Evolutionary conservation across 1,140 invertebrate genomes (phyloP).

Genomic region (Acromyrmex charruanus): DNA sequence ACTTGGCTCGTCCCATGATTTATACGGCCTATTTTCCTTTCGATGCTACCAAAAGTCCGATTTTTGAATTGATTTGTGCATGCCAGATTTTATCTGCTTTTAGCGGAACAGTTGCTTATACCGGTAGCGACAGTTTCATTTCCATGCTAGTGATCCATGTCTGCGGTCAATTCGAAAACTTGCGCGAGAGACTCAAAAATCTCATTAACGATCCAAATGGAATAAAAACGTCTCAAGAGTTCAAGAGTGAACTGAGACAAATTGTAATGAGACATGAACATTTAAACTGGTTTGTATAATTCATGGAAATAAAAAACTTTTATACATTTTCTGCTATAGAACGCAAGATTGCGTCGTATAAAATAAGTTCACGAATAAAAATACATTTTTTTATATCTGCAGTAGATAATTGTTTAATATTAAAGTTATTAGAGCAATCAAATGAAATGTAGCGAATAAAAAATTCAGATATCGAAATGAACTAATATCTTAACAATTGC

Average conservation of each 20-base stretch:
- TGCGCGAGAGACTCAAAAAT: constrained; percentile 38
- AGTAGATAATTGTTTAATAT: not conserved
- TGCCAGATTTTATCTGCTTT: constrained; percentile 65
- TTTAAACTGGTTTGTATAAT: constrained; percentile 67
- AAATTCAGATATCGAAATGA: too few species aligned
- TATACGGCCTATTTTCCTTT: constrained; percentile 73
- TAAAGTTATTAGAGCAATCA: not conserved
- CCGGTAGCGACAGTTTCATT: constrained; percentile 69
- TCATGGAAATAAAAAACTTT: not conserved
- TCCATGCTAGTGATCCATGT: constrained; percentile 72
- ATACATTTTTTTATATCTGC: not conserved
- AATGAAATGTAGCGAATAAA: too few species aligned
- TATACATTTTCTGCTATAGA: not conserved
- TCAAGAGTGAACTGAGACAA: constrained; percentile 44
- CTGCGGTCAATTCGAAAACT: constrained; percentile 68
- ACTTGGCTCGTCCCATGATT: constrained; percentile 4
- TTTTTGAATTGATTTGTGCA: constrained; percentile 59
- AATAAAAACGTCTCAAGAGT: constrained; percentile 1
- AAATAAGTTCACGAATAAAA: not conserved
- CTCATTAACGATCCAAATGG: constrained; percentile 18
- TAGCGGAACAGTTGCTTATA: constrained; percentile 60
- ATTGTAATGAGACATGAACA: constrained; percentile 73
- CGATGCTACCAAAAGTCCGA: not conserved
- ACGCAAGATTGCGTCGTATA: not conserved
- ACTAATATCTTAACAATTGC: too few species aligned